Base-by-base conservation (phyloP, 2,113 vertebrate species). In the Electrona antarctica region DNA sequence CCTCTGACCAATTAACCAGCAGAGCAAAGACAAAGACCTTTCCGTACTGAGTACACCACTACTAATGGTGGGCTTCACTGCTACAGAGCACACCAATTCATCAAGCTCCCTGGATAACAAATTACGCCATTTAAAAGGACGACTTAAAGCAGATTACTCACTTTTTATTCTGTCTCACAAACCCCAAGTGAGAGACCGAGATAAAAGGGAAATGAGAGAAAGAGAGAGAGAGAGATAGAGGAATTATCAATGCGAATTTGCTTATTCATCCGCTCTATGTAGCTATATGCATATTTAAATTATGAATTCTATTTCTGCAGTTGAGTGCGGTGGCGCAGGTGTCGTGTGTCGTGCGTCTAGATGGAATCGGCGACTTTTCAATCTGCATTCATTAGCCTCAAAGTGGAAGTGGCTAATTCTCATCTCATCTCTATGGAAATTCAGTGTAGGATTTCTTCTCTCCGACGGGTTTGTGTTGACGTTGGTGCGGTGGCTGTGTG, bases 351-450 rank as follows among this genome's bases (percentile, higher is more conserved):
- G 64, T 77, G 80, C 78, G 79, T 87, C 85, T 68, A 58, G 74
- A 81, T 51, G 58, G 70, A 84, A 85, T 84, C 80, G 79, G 74
- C 71, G 73, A 80, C 74, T 76, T 79, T 85, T 87, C 84, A 86
- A 88, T 91, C 81, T 85, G 81, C 76, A 83, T 90, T 87, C 74
- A 85, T 90, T 86, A 82, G 63, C 74, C 74, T 72, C 63, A 85
- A 80, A 88, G 69, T 47, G 80, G 78, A 83, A 73, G 86, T 77
- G 70, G 64, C 84, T 80, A 75, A 83, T 62, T 81, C 72, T 67
- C 60, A 71, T 68, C 85, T 92, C 88, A 87, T 92, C 77, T 89
- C 61, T 78, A 77, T 84, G 81, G 76, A 87, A 87, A 91, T 91
- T 63, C 74, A 84, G 80, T 78, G 62, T 60, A 60, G 77, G 57